Conservation (phyloP, 1,140 invertebrate genomes). For the Charaxes varanes region DNA sequence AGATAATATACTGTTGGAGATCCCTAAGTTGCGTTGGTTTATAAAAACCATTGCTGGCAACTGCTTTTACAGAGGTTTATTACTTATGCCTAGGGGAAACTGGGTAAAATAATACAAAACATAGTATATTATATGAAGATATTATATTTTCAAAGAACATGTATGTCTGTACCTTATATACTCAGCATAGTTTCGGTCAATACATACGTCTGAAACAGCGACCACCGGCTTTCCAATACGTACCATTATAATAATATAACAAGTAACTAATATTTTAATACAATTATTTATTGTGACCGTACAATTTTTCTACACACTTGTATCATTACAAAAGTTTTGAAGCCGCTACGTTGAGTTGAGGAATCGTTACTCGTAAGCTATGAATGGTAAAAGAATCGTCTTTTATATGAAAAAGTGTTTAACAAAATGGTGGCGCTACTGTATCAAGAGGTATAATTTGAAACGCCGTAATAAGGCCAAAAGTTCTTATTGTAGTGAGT, state of each 20-base stretch:
- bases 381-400: no score
- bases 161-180: constrained; percentile 60
- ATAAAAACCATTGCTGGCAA: no score
- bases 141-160: constrained; percentile 74
- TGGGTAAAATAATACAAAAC: constrained; percentile 36
- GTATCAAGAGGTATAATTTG: no score
- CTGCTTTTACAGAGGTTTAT: no score
- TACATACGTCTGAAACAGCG: constrained; percentile 64
- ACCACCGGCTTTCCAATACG: constrained; percentile 25
- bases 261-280: constrained; percentile 68
- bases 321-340: constrained; percentile 48
- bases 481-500: no score
- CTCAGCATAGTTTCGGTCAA: constrained; percentile 62
- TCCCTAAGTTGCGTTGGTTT: no score
- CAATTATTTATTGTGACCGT: constrained; percentile 64
- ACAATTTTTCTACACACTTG: constrained; percentile 60
- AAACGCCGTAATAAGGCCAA: no score
- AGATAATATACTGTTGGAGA: no score
- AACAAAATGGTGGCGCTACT: no score
- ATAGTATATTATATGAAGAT: constrained; percentile 66
- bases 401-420: no score
- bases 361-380: no score
- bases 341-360: constrained; percentile 40
- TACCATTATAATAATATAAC: constrained; percentile 52
- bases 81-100: background rate